Evolutionary conservation across 2,797 vertebrate genomes (phyloP).

Genomic region (Chrysocyon brachyurus): DNA sequence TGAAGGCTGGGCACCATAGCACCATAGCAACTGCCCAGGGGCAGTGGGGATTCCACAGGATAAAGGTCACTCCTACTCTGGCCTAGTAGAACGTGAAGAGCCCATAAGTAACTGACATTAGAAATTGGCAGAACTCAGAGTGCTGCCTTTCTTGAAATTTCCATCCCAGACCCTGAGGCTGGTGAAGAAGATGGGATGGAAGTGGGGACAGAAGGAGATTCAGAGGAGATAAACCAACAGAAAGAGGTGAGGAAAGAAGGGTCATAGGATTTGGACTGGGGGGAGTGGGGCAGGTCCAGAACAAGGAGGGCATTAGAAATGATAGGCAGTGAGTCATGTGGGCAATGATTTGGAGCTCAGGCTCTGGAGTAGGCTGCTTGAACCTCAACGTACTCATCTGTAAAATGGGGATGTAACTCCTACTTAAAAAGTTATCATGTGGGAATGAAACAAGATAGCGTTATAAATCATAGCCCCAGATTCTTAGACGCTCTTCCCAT

Average conservation of each 20-base stretch:
- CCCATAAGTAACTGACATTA: not conserved
- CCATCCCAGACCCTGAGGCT: not conserved
- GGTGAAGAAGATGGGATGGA: not conserved
- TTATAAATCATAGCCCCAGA: not conserved
- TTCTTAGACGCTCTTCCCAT: not conserved
- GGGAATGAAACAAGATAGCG: not conserved
- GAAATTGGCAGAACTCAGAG: not conserved
- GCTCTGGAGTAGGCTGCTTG: not conserved
- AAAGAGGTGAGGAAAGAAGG: not conserved
- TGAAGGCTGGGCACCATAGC: no score
- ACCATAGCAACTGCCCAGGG: not conserved
- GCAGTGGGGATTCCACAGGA: not conserved
- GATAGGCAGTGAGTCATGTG: not conserved
- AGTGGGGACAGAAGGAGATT: not conserved
- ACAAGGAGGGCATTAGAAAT: not conserved
- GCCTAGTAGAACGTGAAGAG: not conserved
- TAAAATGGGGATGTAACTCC: not conserved
- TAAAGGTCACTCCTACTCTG: not conserved
- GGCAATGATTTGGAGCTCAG: not conserved
- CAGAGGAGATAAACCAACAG: not conserved
- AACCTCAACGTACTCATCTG: not conserved
- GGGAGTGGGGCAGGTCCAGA: not conserved
- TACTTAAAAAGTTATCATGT: not conserved
- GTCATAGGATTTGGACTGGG: not conserved
- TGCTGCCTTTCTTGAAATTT: not conserved